Evolutionary conservation across 2,888 invertebrate genomes (phyloP), one percentile per base, ranked within the genome.

Genomic region (Drosophila affinis): DNA sequence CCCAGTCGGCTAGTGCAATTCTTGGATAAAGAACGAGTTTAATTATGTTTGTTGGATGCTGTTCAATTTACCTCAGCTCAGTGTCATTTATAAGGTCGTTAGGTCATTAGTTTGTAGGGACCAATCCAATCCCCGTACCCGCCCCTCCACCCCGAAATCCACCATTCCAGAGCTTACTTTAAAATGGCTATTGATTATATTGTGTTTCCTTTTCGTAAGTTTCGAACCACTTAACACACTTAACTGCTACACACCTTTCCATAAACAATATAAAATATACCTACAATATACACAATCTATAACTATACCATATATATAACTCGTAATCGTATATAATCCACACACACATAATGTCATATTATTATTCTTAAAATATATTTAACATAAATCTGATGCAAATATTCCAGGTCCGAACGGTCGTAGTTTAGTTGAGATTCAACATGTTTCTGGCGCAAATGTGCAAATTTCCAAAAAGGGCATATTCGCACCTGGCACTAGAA

Each of bases 391-490:
- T 85, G 81, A 85, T 85, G 86, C 85, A 77, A 85, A 85, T 85
- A 90, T 92, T 92, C 58, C 93, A 95, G 95, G 97, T 91, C 98
- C 98, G 84, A 98, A 98, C 91, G 99, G 98, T 80, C 96, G 98
- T 93, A 97, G 98, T 93, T 95, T 99, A 92, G 97, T 98, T 91
- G 98, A 99, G 94, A 97, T 99, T 93, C 98, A 98, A 94, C 97
- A 98, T 94, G 95, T 96, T 93, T 98, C 98, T 92, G 98, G 98
- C 93, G 98, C 98, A 93, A 98, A 97, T 94, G 98, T 99, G 93
- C 98, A 98, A 94, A 98, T 99, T 93, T 98, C 98, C 88, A 98
- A 98, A 95, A 98, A 98, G 94, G 98, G 98, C 92, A 97, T 97
- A 91, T 98, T 97, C 94, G 97, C 98, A 90, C 98, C 98, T 82